Evolutionary conservation across 2,797 vertebrate genomes (phyloP), one percentile per base, ranked within the genome.

Genomic region (Hipposideros larvatus): DNA sequence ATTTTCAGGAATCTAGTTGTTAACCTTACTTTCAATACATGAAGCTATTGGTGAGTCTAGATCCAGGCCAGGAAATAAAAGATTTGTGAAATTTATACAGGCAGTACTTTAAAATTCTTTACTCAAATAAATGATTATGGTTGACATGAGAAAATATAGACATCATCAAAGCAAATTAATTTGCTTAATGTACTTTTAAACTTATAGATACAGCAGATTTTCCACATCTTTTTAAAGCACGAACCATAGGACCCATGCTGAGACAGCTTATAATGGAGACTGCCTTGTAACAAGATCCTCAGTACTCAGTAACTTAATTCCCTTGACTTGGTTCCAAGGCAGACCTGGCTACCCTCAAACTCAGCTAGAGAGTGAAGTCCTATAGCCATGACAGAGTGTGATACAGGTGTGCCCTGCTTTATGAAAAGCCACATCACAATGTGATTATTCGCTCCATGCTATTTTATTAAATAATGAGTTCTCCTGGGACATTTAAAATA

Each of bases 401-500:
- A 73, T 89, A 87, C 96, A 96, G 96, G 96, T 96, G 96, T 95
- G 95, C 87, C 91, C 73, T 90, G 83, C 79, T 51, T 96, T 96
- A 96, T 84, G 91, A 96, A 97, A 97, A 97, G 75, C 96, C 95
- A 97, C 87, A 93, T 85, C 93, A 96, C 91, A 96, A 94, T 90
- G 93, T 89, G 92, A 96, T 96, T 96, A 96, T 94, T 97, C 3
- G 63, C 89, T 96, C 91, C 65, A 26, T 90, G 87, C 79, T 95
- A 90, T 91, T 97, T 97, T 96, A 97, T 97, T 97, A 97, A 97
- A 96, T 96, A 97, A 97, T 95, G 92, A 97, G 96, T 85, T 95
- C 97, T 96, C 87, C 31, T 82, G 91, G 80, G 95, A 93, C 95
- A 85, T 86, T 96, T 96, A 96, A 97, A 97, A 96, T 97, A 97